phyloP scores from a whole-genome alignment of 2,888 invertebrate genomes.

The Melikaiella ostensackeni region DNA sequence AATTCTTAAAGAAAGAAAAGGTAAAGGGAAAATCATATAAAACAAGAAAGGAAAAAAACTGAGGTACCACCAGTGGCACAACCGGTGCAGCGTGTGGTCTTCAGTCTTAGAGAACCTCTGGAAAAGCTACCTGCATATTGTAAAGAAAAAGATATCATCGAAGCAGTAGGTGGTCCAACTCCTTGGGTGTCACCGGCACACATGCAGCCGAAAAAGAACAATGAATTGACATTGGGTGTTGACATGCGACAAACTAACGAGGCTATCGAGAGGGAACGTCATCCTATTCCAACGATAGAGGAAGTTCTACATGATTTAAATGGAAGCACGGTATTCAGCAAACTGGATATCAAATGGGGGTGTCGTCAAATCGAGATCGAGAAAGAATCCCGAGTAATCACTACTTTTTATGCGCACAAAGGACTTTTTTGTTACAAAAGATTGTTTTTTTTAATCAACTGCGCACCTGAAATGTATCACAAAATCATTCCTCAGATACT shows the following conservation, averaged over 20 bases:
- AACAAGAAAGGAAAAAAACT: constrained; percentile 36
- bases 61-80: no score
- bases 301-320: neutral
- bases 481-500: neutral
- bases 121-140: no score
- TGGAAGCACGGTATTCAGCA: neutral
- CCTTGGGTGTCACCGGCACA: neutral
- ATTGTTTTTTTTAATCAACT: neutral
- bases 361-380: no score
- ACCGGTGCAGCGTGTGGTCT: no score
- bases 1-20: neutral
- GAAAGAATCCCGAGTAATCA: neutral
- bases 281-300: no score
- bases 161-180: no score
- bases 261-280: no score
- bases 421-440: neutral
- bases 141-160: no score
- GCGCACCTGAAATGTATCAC: neutral
- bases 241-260: neutral
- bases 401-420: no score
- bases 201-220: neutral
- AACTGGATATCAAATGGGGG: no score
- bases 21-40: constrained; percentile 1
- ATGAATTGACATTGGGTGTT: neutral
- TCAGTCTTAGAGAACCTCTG: no score